Base-by-base conservation (phyloP, 2,888 invertebrate species). In the Luperina testacea region DNA sequence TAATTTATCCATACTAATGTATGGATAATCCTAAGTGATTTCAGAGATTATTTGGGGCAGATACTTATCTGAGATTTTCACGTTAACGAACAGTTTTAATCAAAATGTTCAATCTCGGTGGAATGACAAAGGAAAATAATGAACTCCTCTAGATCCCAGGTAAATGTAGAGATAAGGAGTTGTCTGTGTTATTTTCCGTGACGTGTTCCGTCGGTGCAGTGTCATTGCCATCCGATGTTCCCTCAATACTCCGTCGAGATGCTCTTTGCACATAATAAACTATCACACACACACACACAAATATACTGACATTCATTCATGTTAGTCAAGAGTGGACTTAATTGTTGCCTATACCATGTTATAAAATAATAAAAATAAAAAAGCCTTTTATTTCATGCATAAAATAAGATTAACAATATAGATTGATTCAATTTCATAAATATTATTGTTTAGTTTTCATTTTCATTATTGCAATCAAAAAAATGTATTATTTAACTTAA, bases 151-250 rank as follows among this genome's bases (percentile, higher is more conserved):
- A 72, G 53, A 78, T 75, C 27, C 13, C 74, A 83, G 84, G 72
- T 80, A 63, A 72, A 63, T 38, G 65, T 67, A 57, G 27, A 71
- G 86, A 85, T 85, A 85, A 86, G 32, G 27, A 81, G 59, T 69
- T 53, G 38, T 38, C 48, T 63, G 51, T 77, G 70, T 81, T 80
- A 72, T 82, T 79, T 88, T 88, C 87, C 77, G 65, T 86, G 87
- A 87, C 82, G 82, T 73, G 45, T 53, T 78, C 69, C 76, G 69
- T 69, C 68, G 45, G 27, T 38, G 80, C 72, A 81, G 74, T 86
- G 80, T 86, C 87, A 87, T 76, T 79, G 78, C 74, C 77, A 80
- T 70, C 72, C 24, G 70, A 85, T 69, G 73, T 57, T 74, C 65
- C 68, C 72, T 72, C 76, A 42, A 69, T 69, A 73, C 67, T 77